Evolutionary conservation across 2,113 vertebrate species (phyloP).

Genomic region (Numenius arquata): DNA sequence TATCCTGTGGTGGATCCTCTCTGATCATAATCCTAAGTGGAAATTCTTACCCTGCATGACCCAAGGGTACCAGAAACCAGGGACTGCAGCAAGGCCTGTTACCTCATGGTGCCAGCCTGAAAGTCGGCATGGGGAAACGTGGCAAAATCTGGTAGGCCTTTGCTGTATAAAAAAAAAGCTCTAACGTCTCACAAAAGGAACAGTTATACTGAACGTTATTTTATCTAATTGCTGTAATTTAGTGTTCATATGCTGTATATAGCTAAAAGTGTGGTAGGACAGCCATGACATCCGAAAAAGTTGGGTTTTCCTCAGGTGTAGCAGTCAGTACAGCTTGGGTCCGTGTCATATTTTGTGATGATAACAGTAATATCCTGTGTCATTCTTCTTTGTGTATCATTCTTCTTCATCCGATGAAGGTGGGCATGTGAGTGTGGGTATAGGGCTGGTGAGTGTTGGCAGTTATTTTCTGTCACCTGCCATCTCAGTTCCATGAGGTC

Average conservation of each 20-base stretch:
- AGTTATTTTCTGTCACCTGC: background rate
- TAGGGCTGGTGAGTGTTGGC: background rate
- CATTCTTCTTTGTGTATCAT: background rate
- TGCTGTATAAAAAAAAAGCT: background rate
- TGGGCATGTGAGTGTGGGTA: background rate
- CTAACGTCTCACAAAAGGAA: background rate
- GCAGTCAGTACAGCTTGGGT: background rate
- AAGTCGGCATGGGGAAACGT: background rate
- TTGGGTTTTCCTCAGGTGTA: background rate
- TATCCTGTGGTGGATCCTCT: background rate
- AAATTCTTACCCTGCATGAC: background rate
- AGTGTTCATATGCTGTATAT: background rate
- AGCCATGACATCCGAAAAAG: background rate
- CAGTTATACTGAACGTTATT: background rate
- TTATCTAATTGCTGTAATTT: background rate
- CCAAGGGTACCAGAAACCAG: background rate
- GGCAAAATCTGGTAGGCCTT: background rate
- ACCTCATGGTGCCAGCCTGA: background rate
- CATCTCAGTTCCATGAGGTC: background rate
- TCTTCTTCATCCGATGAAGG: background rate
- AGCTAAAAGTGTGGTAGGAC: background rate
- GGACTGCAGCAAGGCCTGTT: background rate
- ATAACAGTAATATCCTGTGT: background rate
- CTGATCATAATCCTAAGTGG: background rate
- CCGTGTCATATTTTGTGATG: background rate